Base-by-base conservation (phyloP, 2,113 vertebrate genomes). In the Embiotoca jacksoni region DNA sequence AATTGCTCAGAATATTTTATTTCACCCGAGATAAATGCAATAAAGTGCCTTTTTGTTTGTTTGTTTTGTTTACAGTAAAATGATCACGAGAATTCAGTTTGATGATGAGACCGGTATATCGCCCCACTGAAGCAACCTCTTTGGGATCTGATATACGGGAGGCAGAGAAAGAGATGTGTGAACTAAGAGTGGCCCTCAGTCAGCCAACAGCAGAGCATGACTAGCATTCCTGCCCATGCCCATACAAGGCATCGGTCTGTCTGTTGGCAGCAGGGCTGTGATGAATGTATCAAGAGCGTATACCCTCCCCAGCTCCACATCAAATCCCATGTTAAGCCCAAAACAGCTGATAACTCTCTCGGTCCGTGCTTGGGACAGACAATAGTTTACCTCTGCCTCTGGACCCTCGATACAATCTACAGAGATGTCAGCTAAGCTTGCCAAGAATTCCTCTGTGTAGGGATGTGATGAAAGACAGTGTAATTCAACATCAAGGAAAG, bases 171-270 rank as follows among this genome's bases (percentile, higher is more conserved):
- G n/a, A 73, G 50, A 72, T 73, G 46, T 66, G 46, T 78, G 69
- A 61, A 76, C 30, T 46, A 44, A 71, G 46, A 74, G 54, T 61
- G 39, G 23, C 63, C 63, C 23, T 60, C 57, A 23, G 33, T 72
- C 75, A 7, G 77, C 78, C 74, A 81, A 54, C 66, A 52, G 39
- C 68, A 73, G 59, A 88, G 83, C 88, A 90, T 87, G 82, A 77
- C 77, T 10, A 69, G 80, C 85, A 87, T 91, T 88, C 72, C 75
- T 84, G 75, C 72, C 67, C 71, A 46, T 81, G 81, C 56, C 90
- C 91, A 83, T 91, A 92, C 88, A 94, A 92, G 90, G 89, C 77
- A 77, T 57, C 15, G 15, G 47, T 83, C 67, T 87, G 86, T 87
- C 60, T 76, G 39, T 53, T 68, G 57, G 73, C 77, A 80, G 71